Evolutionary conservation across 2,797 vertebrate species (phyloP), one percentile per base, ranked within the genome.

Genomic region (Calcarius lapponicus): DNA sequence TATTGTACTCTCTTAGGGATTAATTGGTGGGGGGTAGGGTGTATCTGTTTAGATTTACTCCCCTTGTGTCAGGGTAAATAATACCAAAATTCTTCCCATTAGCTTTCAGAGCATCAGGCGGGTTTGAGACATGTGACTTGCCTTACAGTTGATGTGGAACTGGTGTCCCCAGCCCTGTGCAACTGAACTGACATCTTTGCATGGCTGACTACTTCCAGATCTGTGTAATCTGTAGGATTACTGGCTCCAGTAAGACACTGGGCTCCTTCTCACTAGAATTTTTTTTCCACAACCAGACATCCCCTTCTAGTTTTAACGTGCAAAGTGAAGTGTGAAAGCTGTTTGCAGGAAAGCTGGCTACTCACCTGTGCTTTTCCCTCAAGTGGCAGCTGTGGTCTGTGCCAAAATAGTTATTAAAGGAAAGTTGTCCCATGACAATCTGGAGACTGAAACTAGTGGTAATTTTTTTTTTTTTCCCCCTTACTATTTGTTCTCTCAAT

Each of bases 401-500:
- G 88, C 84, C 72, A 75, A 88, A 78, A 48, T 73, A 34, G 45
- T 73, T 93, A 31, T 61, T 94, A 50, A 66, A 95, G 67, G 84
- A 69, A 89, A 82, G 54, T n/a, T 82, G 34, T 91, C 92, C 93
- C 50, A n/a, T 96, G 92, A 93, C 96, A 97, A 61, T 91, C 88
- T 95, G 92, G 78, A 95, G 64, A 90, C 32, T 60, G 83, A 86
- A 94, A 83, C 50, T 82, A 64, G 58, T 57, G 45, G 60, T 91
- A 69, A 93, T 50, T 7, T 61, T n/a, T 29, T 40, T 69, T 48
- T 18, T 40, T 72, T 36, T 21, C 9, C 5, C 10, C 28, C 34
- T 42, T 64, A 40, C 28, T 48, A 8, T 78, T 71, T 71, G 9
- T 80, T 93, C 70, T 92, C 73, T 92, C 75, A 57, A 11, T 86